phyloP scores from a whole-genome alignment of 2,888 invertebrate species.

The Latrodectus hesperus region DNA sequence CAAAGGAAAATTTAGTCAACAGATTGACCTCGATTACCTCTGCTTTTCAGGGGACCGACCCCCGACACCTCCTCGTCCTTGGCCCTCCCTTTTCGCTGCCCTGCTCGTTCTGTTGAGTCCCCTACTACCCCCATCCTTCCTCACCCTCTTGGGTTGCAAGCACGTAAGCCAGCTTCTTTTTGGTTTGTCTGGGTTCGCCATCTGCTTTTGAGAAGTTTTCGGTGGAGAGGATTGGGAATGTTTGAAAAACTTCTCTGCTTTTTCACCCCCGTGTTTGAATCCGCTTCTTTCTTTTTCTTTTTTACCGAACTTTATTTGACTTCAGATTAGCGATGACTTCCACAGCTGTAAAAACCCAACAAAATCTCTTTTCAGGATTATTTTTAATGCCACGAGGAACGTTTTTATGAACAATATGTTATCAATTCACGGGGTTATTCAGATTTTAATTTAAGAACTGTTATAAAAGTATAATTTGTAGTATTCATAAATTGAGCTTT shows the following conservation, averaged over 20 bases:
- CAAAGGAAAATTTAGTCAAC: not conserved
- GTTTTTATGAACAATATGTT: too few species aligned
- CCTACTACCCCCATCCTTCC: constrained; percentile 18
- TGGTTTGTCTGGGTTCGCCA: constrained; percentile 40
- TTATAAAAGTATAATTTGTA: too few species aligned
- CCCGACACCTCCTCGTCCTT: constrained; percentile 46
- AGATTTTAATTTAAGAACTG: too few species aligned
- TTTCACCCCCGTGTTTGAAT: not conserved
- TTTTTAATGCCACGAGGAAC: constrained; percentile 6
- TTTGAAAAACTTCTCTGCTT: constrained; percentile 4
- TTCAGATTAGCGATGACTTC: not conserved
- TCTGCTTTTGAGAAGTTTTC: constrained; percentile 20
- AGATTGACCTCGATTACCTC: constrained; percentile 37
- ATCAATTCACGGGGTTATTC: too few species aligned
- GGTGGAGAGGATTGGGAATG: not conserved
- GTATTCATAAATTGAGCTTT: too few species aligned
- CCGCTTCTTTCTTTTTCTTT: constrained; percentile 20
- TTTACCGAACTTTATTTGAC: not conserved
- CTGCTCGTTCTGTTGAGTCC: constrained; percentile 7
- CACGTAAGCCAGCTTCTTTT: constrained; percentile 22
- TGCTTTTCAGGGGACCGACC: constrained; percentile 15
- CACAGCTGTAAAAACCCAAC: not conserved
- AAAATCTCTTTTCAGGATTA: not conserved
- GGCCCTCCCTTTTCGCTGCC: constrained; percentile 47
- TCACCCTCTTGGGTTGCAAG: not conserved